These are phyloP conservation scores for Dinocampus coccinellae DNA, from an alignment of 2,888 invertebrate species.

Conservation along the genomic window DNA sequence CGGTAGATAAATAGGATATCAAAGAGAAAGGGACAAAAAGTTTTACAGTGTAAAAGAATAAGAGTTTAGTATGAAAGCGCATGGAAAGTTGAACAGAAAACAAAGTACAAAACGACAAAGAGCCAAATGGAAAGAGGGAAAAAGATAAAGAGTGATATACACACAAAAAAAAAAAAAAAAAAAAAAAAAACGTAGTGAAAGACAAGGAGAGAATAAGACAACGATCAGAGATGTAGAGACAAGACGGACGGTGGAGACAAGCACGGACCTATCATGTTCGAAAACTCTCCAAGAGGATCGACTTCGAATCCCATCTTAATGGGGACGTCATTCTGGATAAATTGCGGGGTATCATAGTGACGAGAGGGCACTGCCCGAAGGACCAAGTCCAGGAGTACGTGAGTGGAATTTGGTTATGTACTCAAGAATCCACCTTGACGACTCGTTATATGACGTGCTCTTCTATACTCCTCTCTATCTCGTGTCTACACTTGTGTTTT, in stretches of 20 bases:
- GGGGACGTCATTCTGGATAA: constrained; percentile 55
- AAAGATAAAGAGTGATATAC: too few species aligned
- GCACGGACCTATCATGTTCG: constrained; percentile 37
- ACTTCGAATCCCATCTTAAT: constrained; percentile 54
- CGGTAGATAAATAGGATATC: background rate
- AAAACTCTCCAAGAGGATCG: constrained; percentile 44
- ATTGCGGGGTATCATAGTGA: constrained; percentile 52
- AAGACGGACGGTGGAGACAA: constrained; percentile 9
- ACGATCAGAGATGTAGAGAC: background rate
- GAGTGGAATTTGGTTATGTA: constrained; percentile 55
- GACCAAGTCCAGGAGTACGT: constrained; percentile 51
- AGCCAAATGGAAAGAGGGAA: too few species aligned
- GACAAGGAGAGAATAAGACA: background rate
- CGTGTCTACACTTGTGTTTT: constrained; percentile 4
- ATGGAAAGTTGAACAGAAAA: background rate
- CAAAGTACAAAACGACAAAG: too few species aligned
- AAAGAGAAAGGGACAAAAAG: constrained; percentile 11
- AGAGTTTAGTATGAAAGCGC: constrained; percentile 1
- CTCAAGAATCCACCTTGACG: constrained; percentile 18
- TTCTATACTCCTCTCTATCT: background rate
- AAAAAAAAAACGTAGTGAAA: background rate
- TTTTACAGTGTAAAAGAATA: constrained; percentile 6
- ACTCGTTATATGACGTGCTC: constrained; percentile 21
- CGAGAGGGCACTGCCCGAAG: constrained; percentile 35
- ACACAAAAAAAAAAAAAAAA: too few species aligned